phyloP scores from a whole-genome alignment of 1,140 invertebrate genomes.

The Saccostrea cuccullata region DNA sequence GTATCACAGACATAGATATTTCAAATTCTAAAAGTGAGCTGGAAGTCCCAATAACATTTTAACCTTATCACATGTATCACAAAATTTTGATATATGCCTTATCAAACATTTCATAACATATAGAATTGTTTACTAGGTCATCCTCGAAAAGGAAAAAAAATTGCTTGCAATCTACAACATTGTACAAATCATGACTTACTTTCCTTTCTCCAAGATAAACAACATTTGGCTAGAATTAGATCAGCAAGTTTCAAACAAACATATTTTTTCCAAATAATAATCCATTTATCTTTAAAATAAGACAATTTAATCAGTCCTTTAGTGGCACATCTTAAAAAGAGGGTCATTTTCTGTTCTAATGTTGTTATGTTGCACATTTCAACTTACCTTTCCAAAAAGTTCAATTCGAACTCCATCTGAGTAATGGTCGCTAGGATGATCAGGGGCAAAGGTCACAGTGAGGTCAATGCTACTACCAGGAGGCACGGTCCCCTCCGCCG shows the following conservation, averaged over 20 bases:
- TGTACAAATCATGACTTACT: not conserved
- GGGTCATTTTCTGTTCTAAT: no score
- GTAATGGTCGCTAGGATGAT: constrained; percentile 77
- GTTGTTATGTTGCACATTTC: not conserved
- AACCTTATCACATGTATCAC: no score
- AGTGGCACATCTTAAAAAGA: no score
- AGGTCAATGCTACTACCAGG: constrained; percentile 75
- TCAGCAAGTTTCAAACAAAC: not conserved
- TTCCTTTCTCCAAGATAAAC: constrained; percentile 1
- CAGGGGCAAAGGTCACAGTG: constrained; percentile 77
- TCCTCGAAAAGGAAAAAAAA: not conserved
- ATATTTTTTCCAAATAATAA: no score
- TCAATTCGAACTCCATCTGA: constrained; percentile 76
- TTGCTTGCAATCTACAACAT: not conserved
- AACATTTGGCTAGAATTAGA: constrained; percentile 24
- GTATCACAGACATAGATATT: no score
- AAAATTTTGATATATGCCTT: no score
- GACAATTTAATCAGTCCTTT: not conserved
- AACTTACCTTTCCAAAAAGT: constrained; percentile 72
- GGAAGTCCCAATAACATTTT: no score
- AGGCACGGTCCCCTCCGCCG: constrained; percentile 73
- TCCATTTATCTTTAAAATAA: not conserved
- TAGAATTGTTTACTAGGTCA: not conserved
- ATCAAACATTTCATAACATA: no score
- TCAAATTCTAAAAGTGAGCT: no score